Evolutionary conservation across 2,888 invertebrate genomes (phyloP), one percentile per base, ranked within the genome.

Genomic region (Muschampia plurimacula): DNA sequence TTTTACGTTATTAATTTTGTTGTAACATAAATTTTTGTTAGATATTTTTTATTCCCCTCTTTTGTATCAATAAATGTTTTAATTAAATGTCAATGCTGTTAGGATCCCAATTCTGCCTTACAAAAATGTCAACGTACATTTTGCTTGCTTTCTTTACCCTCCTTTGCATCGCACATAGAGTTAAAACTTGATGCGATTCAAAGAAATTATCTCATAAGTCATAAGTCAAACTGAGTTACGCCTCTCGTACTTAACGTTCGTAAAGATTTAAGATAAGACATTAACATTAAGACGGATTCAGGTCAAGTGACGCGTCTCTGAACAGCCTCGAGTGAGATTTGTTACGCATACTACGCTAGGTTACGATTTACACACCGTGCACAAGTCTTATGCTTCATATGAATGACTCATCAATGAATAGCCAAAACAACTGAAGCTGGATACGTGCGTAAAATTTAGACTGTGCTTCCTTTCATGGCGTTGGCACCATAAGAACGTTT

Each of bases 261-360:
- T 60, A 60, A 60, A 60, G 59, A n/a, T 59, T 57, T 32, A 32
- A 22, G 55, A 32, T 59, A 36, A 36, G 9, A 9, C 39, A 62
- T 62, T 62, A 15, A 15, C 15, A 62, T 62, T 62, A 36, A 6
- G 52, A 65, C 55, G 46, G 39, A 67, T 67, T 67, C 32, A 55
- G 66, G 66, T 67, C 66, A 55, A 67, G 55, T 67, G 66, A 39
- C 52, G 49, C 52, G 36, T 32, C 65, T 36, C 36, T 55, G 55
- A 22, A 22, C n/a, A 49, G 44, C n/a, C 39, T 7, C 55, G 36
- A 10, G 49, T 49, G 46, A 52, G 28, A n/a, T 46, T 22, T 9
- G 49, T 49, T 49, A 52, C 66, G 15, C 49, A 13, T 60, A 4
- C 7, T n/a, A 36, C 60, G 60, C n/a, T 60, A 32, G 60, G 15